Percentiles rank a stretch among this genome's conserved stretches.
phyloP scores from a whole-genome alignment of 2,888 invertebrate genomes.

The Drosophila cognata region DNA sequence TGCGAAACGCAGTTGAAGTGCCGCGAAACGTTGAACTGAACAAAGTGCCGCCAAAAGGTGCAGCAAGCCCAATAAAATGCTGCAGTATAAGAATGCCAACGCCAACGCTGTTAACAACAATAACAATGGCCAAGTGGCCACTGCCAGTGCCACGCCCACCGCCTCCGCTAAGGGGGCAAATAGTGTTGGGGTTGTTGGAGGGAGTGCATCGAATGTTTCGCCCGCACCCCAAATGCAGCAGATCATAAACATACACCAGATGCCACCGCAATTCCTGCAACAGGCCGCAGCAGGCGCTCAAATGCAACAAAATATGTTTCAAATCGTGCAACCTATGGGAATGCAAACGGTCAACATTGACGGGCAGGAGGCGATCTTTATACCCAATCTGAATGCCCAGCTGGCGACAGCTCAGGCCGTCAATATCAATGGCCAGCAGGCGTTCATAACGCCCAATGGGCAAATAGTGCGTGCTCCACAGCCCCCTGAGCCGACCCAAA shows the following conservation, averaged over 20 bases:
- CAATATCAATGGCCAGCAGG: conserved; percentile 86
- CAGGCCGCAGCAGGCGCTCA: conserved; percentile 41
- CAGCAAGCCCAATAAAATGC: conserved; percentile 54
- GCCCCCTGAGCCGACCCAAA: conserved; percentile 88
- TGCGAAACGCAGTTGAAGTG: conserved; percentile 22
- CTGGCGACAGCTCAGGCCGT: conserved; percentile 85
- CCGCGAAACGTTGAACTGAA: conserved; percentile 1
- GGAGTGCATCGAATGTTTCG: conserved; percentile 36
- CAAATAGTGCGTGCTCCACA: conserved; percentile 91
- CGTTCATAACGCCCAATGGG: conserved; percentile 87
- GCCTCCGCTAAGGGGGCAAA: conserved; percentile 63
- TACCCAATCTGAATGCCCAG: conserved; percentile 90
- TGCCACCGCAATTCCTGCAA: conserved; percentile 77
- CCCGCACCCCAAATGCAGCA: conserved; percentile 75
- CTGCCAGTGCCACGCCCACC: conserved; percentile 48
- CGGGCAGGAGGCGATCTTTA: conserved; percentile 96
- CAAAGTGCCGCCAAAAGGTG: conserved; percentile 10
- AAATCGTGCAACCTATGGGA: conserved; percentile 87
- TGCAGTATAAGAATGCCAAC: conserved; percentile 78
- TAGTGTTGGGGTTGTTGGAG: conserved; percentile 38
- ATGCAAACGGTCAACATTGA: conserved; percentile 97
- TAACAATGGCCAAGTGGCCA: conserved; percentile 42
- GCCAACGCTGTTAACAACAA: conserved; percentile 47
- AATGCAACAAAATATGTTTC: conserved; percentile 84
- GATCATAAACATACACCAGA: conserved; percentile 81